Percentiles rank a stretch among this genome's conserved stretches.
Evolutionary conservation across 2,797 vertebrate species (phyloP).

Genomic region (Enoplosus armatus): DNA sequence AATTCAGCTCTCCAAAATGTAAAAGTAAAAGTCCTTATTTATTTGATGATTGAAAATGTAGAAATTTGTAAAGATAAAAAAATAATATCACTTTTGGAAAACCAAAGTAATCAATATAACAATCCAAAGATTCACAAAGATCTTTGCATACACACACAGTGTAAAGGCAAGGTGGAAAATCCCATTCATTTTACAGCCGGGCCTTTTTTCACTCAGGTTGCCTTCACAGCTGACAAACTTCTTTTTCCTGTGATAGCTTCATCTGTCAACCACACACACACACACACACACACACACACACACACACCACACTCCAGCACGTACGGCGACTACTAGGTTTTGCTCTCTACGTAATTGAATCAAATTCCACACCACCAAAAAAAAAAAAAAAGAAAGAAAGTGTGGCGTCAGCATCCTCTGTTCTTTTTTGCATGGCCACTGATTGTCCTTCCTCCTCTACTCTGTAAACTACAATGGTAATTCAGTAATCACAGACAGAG

Average conservation of each 20-base stretch:
- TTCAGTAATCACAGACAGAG: constrained; percentile 30
- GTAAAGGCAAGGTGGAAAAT: not conserved
- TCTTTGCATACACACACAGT: not conserved
- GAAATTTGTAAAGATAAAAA: no score
- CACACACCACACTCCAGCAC: constrained; percentile 44
- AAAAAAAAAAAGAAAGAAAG: not conserved
- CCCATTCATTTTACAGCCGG: not conserved
- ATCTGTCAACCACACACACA: constrained; percentile 31
- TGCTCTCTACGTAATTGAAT: constrained; percentile 78
- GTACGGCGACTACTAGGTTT: constrained; percentile 60
- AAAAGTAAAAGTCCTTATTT: not conserved
- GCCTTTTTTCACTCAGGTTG: constrained; percentile 25
- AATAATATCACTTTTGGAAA: not conserved
- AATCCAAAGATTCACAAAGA: not conserved
- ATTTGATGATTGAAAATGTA: no score
- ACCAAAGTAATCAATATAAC: not conserved
- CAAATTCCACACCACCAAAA: constrained; percentile 53
- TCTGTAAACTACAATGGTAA: constrained; percentile 92
- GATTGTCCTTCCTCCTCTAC: constrained; percentile 90
- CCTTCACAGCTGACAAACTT: constrained; percentile 44
- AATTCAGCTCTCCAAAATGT: no score
- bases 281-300: constrained; percentile 28
- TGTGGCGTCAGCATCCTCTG: constrained; percentile 69
- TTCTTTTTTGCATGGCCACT: constrained; percentile 70
- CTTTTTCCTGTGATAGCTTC: constrained; percentile 30